phyloP scores from a whole-genome alignment of 2,888 invertebrate species.

The Volucella inflata region DNA sequence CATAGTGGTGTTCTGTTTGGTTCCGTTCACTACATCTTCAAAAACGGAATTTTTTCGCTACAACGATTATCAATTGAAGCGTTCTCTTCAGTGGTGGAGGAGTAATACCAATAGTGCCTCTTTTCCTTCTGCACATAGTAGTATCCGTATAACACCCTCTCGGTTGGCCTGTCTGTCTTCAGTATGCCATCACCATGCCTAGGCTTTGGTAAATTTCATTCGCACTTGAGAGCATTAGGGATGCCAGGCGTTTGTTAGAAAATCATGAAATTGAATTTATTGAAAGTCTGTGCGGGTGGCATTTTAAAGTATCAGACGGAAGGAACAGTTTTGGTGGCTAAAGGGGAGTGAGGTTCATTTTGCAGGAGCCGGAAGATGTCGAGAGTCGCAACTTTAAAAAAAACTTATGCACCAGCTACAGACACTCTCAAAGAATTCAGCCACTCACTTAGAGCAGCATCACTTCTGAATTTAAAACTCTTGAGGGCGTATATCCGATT shows the following conservation, averaged over 20 bases:
- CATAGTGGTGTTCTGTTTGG: slow-evolving; percentile 41
- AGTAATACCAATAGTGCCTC: background rate
- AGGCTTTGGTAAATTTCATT: slow-evolving; percentile 68
- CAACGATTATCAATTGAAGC: slow-evolving; percentile 73
- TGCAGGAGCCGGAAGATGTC: slow-evolving; percentile 39
- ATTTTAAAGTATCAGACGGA: slow-evolving; percentile 64
- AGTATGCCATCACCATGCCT: slow-evolving; percentile 10
- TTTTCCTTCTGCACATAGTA: background rate
- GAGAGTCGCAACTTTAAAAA: slow-evolving; percentile 45
- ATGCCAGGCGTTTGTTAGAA: slow-evolving; percentile 71
- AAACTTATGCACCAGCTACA: slow-evolving; percentile 37
- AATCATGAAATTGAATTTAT: slow-evolving; percentile 73
- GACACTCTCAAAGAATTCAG: slow-evolving; percentile 42
- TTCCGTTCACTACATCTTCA: slow-evolving; percentile 51
- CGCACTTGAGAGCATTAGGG: slow-evolving; percentile 68
- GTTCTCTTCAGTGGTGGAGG: slow-evolving; percentile 43
- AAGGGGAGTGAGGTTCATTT: too few species aligned
- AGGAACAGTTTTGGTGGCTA: slow-evolving; percentile 2
- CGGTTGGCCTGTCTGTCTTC: slow-evolving; percentile 2
- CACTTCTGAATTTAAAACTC: slow-evolving; percentile 55
- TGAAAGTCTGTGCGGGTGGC: slow-evolving; percentile 72
- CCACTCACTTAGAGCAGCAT: slow-evolving; percentile 68
- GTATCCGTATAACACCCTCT: background rate
- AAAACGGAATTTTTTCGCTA: slow-evolving; percentile 71
- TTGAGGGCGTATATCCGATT: background rate